Percentiles rank a stretch among this genome's conserved stretches.
phyloP scores from a whole-genome alignment of 2,113 vertebrate species.

The Athene cunicularia region DNA sequence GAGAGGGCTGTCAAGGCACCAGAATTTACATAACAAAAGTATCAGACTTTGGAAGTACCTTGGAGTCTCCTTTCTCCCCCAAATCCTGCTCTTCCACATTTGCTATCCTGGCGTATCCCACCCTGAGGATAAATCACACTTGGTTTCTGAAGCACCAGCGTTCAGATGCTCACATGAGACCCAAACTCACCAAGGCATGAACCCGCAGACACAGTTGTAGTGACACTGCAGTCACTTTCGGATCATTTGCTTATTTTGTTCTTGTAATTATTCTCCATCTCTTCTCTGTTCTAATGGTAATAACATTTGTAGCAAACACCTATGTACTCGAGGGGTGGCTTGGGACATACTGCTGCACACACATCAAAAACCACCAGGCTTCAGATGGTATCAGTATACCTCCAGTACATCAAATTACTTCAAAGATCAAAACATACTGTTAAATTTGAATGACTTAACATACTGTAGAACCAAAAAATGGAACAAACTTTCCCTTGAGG shows the following conservation, averaged over 20 bases:
- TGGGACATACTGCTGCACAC: not conserved
- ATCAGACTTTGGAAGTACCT: not conserved
- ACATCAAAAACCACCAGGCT: not conserved
- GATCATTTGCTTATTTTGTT: not conserved
- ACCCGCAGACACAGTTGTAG: not conserved
- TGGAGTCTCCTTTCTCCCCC: too few relatives aligned
- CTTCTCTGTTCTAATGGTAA: not conserved
- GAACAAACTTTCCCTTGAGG: not conserved
- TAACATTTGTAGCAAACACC: not conserved
- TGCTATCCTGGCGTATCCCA: not conserved
- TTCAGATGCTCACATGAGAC: not conserved
- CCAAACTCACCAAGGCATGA: not conserved
- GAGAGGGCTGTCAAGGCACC: not conserved
- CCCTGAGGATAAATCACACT: not conserved
- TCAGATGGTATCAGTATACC: not conserved
- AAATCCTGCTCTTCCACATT: not conserved
- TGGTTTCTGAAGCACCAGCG: not conserved
- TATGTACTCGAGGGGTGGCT: not conserved
- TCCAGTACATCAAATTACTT: not conserved
- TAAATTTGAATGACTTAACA: not conserved
- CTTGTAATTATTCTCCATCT: not conserved
- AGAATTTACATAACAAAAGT: not conserved
- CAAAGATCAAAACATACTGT: not conserved
- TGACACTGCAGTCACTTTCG: not conserved
- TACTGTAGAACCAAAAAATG: not conserved